Evolutionary conservation across 2,888 invertebrate species (phyloP).

Genomic region (Himalopsyche kuldschensis): DNA sequence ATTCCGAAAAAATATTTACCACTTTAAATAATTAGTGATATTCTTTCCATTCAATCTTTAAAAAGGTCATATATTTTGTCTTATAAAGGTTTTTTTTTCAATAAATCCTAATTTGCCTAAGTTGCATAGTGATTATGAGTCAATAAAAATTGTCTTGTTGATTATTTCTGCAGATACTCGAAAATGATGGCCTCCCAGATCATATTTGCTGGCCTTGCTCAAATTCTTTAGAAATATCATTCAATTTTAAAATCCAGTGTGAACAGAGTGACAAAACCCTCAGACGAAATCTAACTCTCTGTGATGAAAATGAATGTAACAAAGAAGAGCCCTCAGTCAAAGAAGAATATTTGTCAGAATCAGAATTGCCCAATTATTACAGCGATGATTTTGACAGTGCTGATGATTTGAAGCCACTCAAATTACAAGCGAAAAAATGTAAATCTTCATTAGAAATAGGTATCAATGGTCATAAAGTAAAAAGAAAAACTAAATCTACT

Average conservation of each 20-base stretch:
- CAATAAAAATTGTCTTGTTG: too few species aligned
- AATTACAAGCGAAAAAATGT: not conserved
- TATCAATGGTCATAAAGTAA: not conserved
- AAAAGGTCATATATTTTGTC: too few species aligned
- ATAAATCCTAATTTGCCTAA: too few species aligned
- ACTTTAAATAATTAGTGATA: too few species aligned
- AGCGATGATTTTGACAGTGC: not conserved
- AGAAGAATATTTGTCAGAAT: conserved; percentile 16
- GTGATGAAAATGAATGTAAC: not conserved
- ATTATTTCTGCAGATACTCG: conserved; percentile 3
- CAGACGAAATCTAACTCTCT: not conserved
- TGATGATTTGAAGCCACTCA: conserved; percentile 3
- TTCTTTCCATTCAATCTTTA: too few species aligned
- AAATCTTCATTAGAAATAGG: not conserved
- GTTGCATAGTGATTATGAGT: too few species aligned
- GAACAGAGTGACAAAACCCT: conserved; percentile 17
- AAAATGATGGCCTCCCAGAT: conserved; percentile 21
- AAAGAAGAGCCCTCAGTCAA: conserved; percentile 5
- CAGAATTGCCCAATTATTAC: not conserved
- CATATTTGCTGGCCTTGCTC: conserved; percentile 14
- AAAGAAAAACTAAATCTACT: not conserved
- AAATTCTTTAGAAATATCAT: conserved; percentile 1
- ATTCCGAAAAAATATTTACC: too few species aligned
- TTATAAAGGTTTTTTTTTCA: too few species aligned
- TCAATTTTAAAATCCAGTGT: conserved; percentile 17